These are phyloP conservation scores for Andrena bucephala DNA, from an alignment of 2,888 invertebrate genomes.

Conservation along the genomic window DNA sequence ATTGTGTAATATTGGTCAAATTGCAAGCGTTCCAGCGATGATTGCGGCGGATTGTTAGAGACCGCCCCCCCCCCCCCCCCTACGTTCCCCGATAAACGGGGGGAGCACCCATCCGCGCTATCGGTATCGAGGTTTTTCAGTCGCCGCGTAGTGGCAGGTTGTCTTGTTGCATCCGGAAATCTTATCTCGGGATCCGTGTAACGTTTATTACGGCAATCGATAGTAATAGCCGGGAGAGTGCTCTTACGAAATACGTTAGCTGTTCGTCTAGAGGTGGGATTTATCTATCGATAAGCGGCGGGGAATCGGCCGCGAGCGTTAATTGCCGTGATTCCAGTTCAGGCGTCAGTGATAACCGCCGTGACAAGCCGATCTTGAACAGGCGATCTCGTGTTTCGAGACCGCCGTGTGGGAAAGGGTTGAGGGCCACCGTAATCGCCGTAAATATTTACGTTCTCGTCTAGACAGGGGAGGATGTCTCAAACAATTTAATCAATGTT, in stretches of 20 bases:
- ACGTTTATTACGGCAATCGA: conserved; percentile 31
- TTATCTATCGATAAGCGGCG: neutral
- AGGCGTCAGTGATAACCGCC: too few relatives aligned
- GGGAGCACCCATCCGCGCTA: conserved; percentile 26
- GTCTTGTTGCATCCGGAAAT: conserved; percentile 11
- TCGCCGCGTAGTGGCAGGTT: neutral
- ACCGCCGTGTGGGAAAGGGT: neutral
- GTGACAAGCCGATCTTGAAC: neutral
- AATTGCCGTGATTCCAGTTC: conserved; percentile 3
- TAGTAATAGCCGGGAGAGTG: conserved; percentile 28
- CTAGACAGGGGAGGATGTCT: neutral
- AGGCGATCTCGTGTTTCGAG: neutral
- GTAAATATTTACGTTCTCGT: conserved; percentile 5
- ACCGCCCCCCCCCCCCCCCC: neutral
- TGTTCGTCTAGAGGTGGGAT: conserved; percentile 8
- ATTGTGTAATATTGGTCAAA: conserved; percentile 61
- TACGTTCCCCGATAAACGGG: conserved; percentile 17
- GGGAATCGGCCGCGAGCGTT: neutral
- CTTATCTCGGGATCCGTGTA: conserved; percentile 32
- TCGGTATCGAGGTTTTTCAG: conserved; percentile 31
- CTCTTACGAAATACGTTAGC: conserved; percentile 15
- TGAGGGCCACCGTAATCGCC: neutral
- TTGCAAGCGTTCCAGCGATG: conserved; percentile 53
- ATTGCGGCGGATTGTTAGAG: conserved; percentile 39
- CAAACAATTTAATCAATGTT: conserved; percentile 18